Evolutionary conservation across 2,888 invertebrate genomes (phyloP), one percentile per base, ranked within the genome.

Genomic region (Pseudococcus viburni): DNA sequence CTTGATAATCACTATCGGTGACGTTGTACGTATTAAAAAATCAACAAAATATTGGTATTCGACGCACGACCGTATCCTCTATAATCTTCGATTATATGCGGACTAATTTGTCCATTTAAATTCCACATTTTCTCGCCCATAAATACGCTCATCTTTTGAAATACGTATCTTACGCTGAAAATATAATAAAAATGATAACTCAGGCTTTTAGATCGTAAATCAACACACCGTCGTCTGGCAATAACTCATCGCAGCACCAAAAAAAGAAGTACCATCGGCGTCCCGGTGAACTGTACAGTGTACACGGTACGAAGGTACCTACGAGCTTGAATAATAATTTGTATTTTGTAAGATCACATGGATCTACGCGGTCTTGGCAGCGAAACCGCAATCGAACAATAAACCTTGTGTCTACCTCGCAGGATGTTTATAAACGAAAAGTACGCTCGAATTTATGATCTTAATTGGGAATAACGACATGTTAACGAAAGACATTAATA

Each of bases 401-500:
- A 83, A 83, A 83, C 80, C 80, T 46, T 83, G 46, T 83, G 84
- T 85, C 55, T 85, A 85, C 84, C 84, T 85, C 84, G 84, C 84
- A 85, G 84, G 84, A 85, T 85, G 84, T 85, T 55, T n/a, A 85
- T 26, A 12, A 85, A 85, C 17, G 42, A 55, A 46, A 51, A 59
- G 84, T 85, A 59, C 84, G 19, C 26, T 85, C 19, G 26, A 85
- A 85, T 85, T 85, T 85, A 85, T 46, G 51, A 85, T 55, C 84
- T 85, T 85, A 85, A 85, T 85, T 85, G 84, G 84, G 84, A 85
- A 85, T 85, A 85, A 85, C 84, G 84, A 85, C 84, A 85, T 39
- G 84, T 85, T 85, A 85, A 85, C 84, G 55, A 59, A 51, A 59
- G 84, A 39, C 84, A 85, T 85, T 85, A 85, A 85, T 85, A 85